A percentile compares a stretch with the other conserved stretches of the same genome.
phyloP scores from a whole-genome alignment of 2,113 vertebrate genomes.

The Narcine bancroftii region DNA sequence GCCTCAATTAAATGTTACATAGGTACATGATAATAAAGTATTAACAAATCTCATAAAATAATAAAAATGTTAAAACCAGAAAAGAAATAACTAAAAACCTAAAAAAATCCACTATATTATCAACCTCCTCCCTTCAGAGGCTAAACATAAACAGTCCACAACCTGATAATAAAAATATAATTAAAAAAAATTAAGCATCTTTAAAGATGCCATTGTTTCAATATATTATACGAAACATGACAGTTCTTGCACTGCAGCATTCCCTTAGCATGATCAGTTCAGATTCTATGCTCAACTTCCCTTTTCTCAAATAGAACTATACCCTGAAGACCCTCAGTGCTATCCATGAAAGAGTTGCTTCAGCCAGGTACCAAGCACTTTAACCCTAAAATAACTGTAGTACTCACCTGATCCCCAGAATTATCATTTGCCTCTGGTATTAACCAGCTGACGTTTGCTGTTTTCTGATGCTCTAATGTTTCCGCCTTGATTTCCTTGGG shows the following conservation, averaged over 20 bases:
- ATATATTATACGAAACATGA: background rate
- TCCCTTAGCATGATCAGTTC: background rate
- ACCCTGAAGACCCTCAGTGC: background rate
- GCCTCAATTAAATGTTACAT: too few species aligned
- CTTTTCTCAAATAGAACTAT: background rate
- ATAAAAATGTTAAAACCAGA: too few species aligned
- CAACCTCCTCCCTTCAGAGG: too few species aligned
- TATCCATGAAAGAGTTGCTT: background rate
- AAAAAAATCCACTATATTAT: too few species aligned
- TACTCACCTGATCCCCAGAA: constrained; percentile 74
- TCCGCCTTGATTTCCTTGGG: constrained; percentile 67
- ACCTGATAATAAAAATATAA: too few species aligned
- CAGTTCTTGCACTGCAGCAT: background rate
- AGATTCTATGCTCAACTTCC: background rate
- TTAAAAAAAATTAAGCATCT: too few species aligned
- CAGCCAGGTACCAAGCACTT: too few species aligned
- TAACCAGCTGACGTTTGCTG: constrained; percentile 75
- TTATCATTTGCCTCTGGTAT: constrained; percentile 73
- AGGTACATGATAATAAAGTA: too few species aligned
- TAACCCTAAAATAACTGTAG: background rate
- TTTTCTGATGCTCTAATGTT: constrained; percentile 72
- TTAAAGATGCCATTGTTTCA: background rate
- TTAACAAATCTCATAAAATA: too few species aligned
- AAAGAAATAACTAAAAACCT: too few species aligned
- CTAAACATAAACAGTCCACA: too few species aligned